These are phyloP conservation scores for Ophion ellenae DNA, from an alignment of 2,888 invertebrate species.

Conservation along the genomic window DNA sequence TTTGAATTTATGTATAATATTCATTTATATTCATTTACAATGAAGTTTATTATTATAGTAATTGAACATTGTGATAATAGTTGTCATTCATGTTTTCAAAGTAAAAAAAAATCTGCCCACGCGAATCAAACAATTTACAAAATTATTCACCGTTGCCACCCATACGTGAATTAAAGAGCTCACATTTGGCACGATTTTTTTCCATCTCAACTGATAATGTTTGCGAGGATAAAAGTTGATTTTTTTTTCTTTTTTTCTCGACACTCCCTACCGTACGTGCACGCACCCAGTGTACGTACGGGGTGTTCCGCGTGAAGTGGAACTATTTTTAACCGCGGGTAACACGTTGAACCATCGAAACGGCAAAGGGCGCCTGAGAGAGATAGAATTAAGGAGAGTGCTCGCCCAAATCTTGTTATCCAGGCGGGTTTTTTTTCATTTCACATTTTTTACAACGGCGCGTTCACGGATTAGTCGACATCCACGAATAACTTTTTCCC, in stretches of 20 bases:
- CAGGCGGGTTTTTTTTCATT: background rate
- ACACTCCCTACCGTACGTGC: background rate
- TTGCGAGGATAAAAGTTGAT: background rate
- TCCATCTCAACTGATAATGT: background rate
- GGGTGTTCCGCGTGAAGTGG: background rate
- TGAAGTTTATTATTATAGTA: too few relatives aligned
- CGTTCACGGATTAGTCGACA: background rate
- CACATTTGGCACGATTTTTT: background rate
- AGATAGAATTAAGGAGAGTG: background rate
- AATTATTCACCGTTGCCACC: too few relatives aligned
- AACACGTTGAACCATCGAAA: background rate
- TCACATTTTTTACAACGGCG: background rate
- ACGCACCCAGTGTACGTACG: background rate
- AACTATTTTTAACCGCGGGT: background rate
- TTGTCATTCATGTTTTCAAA: too few relatives aligned
- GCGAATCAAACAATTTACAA: too few relatives aligned
- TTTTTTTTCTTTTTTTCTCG: background rate
- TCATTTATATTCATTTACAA: too few relatives aligned
- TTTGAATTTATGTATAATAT: too few relatives aligned
- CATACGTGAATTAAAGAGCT: too few relatives aligned
- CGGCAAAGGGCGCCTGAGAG: background rate
- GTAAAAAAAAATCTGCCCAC: too few relatives aligned
- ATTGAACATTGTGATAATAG: too few relatives aligned
- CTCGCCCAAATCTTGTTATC: background rate
- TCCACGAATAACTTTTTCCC: background rate